Percentiles rank a stretch among this genome's conserved stretches.
Conservation (phyloP, 2,113 vertebrate genomes). For the Pagrus major region DNA sequence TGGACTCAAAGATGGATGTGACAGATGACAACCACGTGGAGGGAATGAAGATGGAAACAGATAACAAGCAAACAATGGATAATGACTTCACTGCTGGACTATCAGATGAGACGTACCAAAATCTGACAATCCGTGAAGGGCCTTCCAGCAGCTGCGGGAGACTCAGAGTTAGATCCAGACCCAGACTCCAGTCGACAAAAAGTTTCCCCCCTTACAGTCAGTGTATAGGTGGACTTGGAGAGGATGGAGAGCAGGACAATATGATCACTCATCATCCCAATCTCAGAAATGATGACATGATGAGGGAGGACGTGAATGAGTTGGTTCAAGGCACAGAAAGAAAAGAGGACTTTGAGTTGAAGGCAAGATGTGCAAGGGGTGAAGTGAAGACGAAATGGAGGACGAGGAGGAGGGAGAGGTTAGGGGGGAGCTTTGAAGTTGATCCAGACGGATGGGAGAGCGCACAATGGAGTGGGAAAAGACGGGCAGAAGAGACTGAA, state of each 20-base stretch:
- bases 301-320: neutral
- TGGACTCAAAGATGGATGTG: conserved; percentile 39
- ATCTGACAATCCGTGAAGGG: conserved; percentile 23
- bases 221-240: conserved; percentile 70
- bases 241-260: neutral
- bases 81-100: conserved; percentile 26
- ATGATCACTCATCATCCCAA: neutral
- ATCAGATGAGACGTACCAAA: conserved; percentile 28
- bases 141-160: conserved; percentile 21
- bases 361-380: conserved; percentile 23
- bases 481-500: conserved; percentile 26
- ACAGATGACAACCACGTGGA: conserved; percentile 30
- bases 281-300: neutral
- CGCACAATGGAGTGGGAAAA: conserved; percentile 36
- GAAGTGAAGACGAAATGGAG: conserved; percentile 56
- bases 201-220: conserved; percentile 77
- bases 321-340: conserved; percentile 3
- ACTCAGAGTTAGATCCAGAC: conserved; percentile 43
- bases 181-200: conserved; percentile 64
- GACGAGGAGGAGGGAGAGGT: conserved; percentile 47
- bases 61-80: conserved; percentile 8
- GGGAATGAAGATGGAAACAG: conserved; percentile 24
- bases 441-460: conserved; percentile 17
- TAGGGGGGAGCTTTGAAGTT: conserved; percentile 40
- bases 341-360: conserved; percentile 6